Percentiles rank a stretch among this genome's conserved stretches.
Evolutionary conservation across 2,888 invertebrate genomes (phyloP).

Genomic region (Tuberolachnus salignus): DNA sequence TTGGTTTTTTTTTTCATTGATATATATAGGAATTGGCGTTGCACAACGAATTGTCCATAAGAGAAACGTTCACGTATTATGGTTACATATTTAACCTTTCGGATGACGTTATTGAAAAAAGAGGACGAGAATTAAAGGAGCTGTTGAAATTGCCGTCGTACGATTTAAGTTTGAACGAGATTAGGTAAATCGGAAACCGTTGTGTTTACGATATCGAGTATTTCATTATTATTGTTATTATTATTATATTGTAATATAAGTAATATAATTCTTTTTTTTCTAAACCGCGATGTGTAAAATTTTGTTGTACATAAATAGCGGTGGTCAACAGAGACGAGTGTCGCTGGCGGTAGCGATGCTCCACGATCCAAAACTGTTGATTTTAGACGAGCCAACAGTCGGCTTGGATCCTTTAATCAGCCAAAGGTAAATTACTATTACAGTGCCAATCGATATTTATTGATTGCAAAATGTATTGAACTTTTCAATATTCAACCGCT

Average conservation of each 20-base stretch:
- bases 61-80: conserved; percentile 60
- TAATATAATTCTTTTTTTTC: too few relatives aligned
- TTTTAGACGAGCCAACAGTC: conserved; percentile 91
- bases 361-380: conserved; percentile 85
- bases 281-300: too few relatives aligned
- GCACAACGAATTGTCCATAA: conserved; percentile 59
- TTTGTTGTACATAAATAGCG: conserved; percentile 62
- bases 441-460: too few relatives aligned
- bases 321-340: conserved; percentile 88
- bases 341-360: conserved; percentile 88
- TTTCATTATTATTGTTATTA: neutral
- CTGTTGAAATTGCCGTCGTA: conserved; percentile 60
- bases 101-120: conserved; percentile 58
- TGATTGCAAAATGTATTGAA: too few relatives aligned
- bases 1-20: neutral
- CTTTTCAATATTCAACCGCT: too few relatives aligned
- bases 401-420: conserved; percentile 88
- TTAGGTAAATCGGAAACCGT: conserved; percentile 58
- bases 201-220: neutral
- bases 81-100: conserved; percentile 60
- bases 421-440: conserved; percentile 70
- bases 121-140: conserved; percentile 59
- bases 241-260: too few relatives aligned
- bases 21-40: conserved; percentile 60
- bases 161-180: conserved; percentile 59